phyloP scores from a whole-genome alignment of 2,888 invertebrate species.

The Parapristionchus giblindavisi region DNA sequence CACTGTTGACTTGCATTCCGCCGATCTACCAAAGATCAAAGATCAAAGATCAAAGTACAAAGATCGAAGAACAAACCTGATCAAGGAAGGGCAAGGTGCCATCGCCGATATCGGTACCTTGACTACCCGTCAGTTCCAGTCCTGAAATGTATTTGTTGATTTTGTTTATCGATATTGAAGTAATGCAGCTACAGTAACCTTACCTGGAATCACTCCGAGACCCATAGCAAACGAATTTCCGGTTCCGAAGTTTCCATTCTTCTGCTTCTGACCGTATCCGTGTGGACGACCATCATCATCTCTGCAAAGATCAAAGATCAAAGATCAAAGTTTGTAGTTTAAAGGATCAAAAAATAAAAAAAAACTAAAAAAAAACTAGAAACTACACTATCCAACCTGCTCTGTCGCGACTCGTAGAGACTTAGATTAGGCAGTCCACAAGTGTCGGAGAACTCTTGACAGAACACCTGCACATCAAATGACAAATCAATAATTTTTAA shows the following conservation, averaged over 20 bases:
- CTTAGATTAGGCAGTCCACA: constrained; percentile 64
- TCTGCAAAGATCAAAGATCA: constrained; percentile 21
- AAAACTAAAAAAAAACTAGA: background rate
- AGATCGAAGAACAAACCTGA: constrained; percentile 42
- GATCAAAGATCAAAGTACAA: background rate
- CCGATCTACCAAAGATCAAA: constrained; percentile 49
- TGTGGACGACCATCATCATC: constrained; percentile 57
- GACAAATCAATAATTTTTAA: constrained; percentile 4
- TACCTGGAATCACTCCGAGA: constrained; percentile 60
- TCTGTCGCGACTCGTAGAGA: constrained; percentile 36
- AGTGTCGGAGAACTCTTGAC: constrained; percentile 60
- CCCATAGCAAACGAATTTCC: constrained; percentile 61
- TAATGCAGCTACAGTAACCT: no score
- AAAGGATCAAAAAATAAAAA: background rate
- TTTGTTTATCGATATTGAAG: no score
- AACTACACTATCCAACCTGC: no score
- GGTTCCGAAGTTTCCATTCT: constrained; percentile 62
- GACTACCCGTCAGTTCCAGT: constrained; percentile 48
- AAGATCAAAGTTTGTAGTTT: background rate
- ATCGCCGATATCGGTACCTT: constrained; percentile 57
- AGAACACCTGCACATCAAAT: constrained; percentile 50
- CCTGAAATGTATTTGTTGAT: constrained; percentile 42
- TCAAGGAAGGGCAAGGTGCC: constrained; percentile 56
- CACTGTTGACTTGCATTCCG: constrained; percentile 63
- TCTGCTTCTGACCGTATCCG: constrained; percentile 66